Percentiles rank a stretch among this genome's conserved stretches.
Conservation (phyloP, 2,113 vertebrate species). For the Hoplias malabaricus region DNA sequence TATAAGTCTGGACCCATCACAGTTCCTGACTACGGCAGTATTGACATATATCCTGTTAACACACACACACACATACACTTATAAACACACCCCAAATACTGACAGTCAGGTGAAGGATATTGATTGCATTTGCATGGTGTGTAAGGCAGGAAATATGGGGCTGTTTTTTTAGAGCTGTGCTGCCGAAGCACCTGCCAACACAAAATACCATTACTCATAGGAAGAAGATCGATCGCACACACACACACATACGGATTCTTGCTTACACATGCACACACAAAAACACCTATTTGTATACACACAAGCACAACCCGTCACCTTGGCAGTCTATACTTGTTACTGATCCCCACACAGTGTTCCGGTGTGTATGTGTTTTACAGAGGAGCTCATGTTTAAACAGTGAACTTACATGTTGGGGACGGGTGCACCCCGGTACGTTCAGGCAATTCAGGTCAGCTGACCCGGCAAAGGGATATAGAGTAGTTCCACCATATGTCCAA, state of each 20-base stretch:
- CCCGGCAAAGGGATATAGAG: no score
- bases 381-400: background rate
- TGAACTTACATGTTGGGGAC: background rate
- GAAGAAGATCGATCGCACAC: slow-evolving; percentile 39
- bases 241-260: slow-evolving; percentile 16
- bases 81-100: slow-evolving; percentile 28
- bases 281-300: background rate
- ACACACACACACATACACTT: slow-evolving; percentile 10
- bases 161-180: slow-evolving; percentile 39
- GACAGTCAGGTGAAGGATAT: slow-evolving; percentile 48
- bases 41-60: slow-evolving; percentile 34
- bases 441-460: no score
- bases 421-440: no score
- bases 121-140: slow-evolving; percentile 50
- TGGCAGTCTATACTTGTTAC: background rate
- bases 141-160: slow-evolving; percentile 43
- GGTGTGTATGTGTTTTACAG: background rate
- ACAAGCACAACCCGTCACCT: background rate
- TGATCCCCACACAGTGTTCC: background rate
- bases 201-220: slow-evolving; percentile 47
- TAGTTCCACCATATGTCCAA: no score
- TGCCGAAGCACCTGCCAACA: slow-evolving; percentile 45
- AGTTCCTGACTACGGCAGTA: slow-evolving; percentile 45
- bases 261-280: slow-evolving; percentile 3
- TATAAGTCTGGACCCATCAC: no score